Base-by-base conservation (phyloP, 1,140 invertebrate species). In the Limonius californicus region DNA sequence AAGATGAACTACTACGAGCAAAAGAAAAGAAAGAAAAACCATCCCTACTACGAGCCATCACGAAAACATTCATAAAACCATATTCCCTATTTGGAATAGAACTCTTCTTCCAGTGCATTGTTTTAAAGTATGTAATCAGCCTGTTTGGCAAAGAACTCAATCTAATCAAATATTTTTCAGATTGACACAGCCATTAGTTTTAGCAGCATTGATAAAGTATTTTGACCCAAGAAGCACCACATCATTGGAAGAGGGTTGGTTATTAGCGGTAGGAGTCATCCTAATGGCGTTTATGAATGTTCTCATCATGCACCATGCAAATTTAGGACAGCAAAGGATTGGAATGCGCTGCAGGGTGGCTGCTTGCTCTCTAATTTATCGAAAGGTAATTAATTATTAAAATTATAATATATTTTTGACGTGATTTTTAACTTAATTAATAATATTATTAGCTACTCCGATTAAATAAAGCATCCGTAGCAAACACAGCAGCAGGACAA, bases 401-500 rank as follows among this genome's bases (percentile, higher is more conserved):
- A 6, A 6, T 6, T 32, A 32, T 6, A 32, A 6, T 6, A 32
- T 11, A 32, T 32, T 6, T 11, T 32, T 32, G 11, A 32, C 11
- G 4, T 4, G 27, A 11, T 32, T 4, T 32, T 6, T 11, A 45
- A 8, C n/a, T 15, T 45, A 4, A 45, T 7, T 6, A 45, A 45
- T 14, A 54, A 8, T 54, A 19, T 8, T n/a, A 12, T 54, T 16
- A 74, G 71, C 57, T 72, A 19, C 45, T 74, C 6, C 71, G 64
- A 65, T 61, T 75, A 18, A 74, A 67, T 42, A 67, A 68, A 50
- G 58, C 57, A 1, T 73, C 74, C 0, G 57, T 75, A 27, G 71
- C 63, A 16, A 62, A 68, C 75, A 82, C 59, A 79, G 88, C 90
- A 2, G 74, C 81, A 58, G 74, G 84, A 0, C 84, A 90, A 67